Conservation (phyloP, 2,113 vertebrate genomes). For the Glaucomys volans region DNA sequence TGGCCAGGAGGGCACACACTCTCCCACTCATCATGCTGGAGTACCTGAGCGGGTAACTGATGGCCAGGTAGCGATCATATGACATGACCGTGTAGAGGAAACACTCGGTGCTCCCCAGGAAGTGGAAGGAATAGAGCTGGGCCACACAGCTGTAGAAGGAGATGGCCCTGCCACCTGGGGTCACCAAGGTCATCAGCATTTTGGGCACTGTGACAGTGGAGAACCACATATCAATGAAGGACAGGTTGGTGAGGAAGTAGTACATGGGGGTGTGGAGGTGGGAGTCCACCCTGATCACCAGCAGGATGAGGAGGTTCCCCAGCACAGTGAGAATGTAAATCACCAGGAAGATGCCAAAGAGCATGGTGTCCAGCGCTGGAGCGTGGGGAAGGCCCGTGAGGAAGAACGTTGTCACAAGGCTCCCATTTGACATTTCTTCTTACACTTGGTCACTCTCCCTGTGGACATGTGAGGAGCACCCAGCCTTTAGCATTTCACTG, state of each 20-base stretch:
- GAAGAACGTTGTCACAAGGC: not conserved
- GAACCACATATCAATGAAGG: slow-evolving; percentile 75
- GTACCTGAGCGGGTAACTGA: slow-evolving; percentile 47
- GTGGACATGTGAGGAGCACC: not conserved
- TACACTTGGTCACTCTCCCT: not conserved
- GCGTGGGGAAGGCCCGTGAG: not conserved
- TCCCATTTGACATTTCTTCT: slow-evolving; percentile 33
- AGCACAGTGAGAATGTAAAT: slow-evolving; percentile 61
- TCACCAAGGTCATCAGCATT: slow-evolving; percentile 39
- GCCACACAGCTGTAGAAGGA: slow-evolving; percentile 69
- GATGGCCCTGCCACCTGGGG: not conserved
- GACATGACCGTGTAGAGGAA: slow-evolving; percentile 73
- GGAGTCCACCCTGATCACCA: slow-evolving; percentile 33
- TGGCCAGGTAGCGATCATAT: slow-evolving; percentile 75
- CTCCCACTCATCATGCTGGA: slow-evolving; percentile 44
- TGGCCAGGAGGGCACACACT: not conserved
- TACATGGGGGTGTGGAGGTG: slow-evolving; percentile 60
- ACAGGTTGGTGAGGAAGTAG: slow-evolving; percentile 59
- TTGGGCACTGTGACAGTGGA: slow-evolving; percentile 72
- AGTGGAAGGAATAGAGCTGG: slow-evolving; percentile 76
- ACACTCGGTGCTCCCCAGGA: slow-evolving; percentile 73
- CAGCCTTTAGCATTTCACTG: not conserved
- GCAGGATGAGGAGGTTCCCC: slow-evolving; percentile 69
- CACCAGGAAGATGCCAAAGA: slow-evolving; percentile 66
- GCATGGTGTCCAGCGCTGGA: not conserved